Conservation (phyloP, 2,888 invertebrate genomes). For the Pristionchus japonicus region DNA sequence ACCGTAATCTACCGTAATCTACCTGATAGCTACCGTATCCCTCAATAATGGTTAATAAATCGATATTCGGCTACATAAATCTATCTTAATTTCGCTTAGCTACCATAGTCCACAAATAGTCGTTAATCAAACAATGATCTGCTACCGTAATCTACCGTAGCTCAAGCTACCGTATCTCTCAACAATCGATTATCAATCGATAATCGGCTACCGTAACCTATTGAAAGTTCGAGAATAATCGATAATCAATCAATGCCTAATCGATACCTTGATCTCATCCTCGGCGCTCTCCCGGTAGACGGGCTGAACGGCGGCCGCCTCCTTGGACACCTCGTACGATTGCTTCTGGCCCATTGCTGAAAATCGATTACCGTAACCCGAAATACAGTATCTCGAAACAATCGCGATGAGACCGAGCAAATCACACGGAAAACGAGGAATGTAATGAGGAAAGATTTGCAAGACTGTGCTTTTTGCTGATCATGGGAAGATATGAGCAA, state of each 20-base stretch:
- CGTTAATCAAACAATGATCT: too few species aligned
- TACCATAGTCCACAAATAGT: neutral
- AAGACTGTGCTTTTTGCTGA: neutral
- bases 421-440: neutral
- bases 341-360: slow-evolving; percentile 38
- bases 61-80: too few species aligned
- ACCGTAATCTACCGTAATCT: neutral
- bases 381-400: neutral
- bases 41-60: too few species aligned
- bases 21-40: neutral
- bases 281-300: slow-evolving; percentile 25
- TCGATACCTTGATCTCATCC: slow-evolving; percentile 36
- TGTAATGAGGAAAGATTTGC: neutral
- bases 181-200: too few species aligned
- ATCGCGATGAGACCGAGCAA: neutral
- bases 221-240: neutral
- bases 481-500: neutral
- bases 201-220: neutral
- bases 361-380: neutral
- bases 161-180: neutral
- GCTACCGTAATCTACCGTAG: neutral
- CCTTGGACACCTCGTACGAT: slow-evolving; percentile 38
- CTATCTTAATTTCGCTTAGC: too few species aligned
- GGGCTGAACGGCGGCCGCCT: slow-evolving; percentile 23
- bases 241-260: neutral